These are phyloP conservation scores for Gisinianus flammeolus DNA, from an alignment of 2,888 invertebrate species.

Conservation along the genomic window DNA sequence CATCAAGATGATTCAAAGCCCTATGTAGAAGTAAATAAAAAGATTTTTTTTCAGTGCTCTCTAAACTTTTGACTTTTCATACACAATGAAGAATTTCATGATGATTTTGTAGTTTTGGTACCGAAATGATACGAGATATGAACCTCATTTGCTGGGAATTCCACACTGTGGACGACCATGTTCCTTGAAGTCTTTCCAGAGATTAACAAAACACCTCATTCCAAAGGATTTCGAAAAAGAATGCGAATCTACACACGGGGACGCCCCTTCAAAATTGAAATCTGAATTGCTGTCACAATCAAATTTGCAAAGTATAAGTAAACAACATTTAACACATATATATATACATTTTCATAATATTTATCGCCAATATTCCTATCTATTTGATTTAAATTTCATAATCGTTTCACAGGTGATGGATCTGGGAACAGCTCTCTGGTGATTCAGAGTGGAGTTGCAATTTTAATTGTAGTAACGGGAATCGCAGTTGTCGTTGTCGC, in stretches of 20 bases:
- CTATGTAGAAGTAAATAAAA: neutral
- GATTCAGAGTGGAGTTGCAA: too few relatives aligned
- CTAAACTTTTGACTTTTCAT: neutral
- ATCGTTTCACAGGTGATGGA: too few relatives aligned
- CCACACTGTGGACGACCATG: constrained; percentile 2
- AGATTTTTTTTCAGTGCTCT: too few relatives aligned
- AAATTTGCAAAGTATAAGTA: too few relatives aligned
- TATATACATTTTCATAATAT: too few relatives aligned
- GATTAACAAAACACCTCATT: neutral
- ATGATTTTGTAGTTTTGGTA: constrained; percentile 1
- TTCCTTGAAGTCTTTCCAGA: neutral
- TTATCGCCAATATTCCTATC: too few relatives aligned
- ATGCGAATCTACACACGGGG: neutral
- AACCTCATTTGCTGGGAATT: neutral
- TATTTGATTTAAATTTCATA: too few relatives aligned
- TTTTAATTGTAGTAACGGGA: too few relatives aligned
- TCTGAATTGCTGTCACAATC: too few relatives aligned
- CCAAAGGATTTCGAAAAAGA: constrained; percentile 11
- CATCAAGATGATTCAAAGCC: neutral
- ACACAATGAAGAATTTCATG: neutral
- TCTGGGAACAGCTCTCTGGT: too few relatives aligned
- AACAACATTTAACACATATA: too few relatives aligned
- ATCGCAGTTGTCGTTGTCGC: too few relatives aligned
- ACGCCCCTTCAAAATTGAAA: neutral
- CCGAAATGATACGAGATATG: neutral